Base-by-base conservation (phyloP, 2,888 invertebrate genomes). In the Eupelmus urozonus region DNA sequence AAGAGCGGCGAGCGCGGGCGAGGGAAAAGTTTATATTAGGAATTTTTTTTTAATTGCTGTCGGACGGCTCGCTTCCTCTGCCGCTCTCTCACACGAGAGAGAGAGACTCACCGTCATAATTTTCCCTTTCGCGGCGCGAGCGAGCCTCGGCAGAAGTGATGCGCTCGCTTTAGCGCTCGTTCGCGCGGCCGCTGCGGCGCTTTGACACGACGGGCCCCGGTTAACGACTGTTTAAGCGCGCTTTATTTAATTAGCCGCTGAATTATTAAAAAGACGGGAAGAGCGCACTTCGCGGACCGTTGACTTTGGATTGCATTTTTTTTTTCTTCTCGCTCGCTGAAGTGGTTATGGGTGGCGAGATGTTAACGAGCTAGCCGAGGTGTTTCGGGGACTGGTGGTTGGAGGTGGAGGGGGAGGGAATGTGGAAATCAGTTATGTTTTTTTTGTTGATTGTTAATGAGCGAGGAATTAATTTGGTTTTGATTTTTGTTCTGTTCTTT, bases 21-120 rank as follows among this genome's bases (percentile, higher is more conserved):
- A 45, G 45, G 13, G 16, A 45, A 66, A 42, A 45, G 59, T 69
- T 76, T 77, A 51, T 60, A 63, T 74, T 77, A 60, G 60, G 65
- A 70, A 25, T 74, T 70, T 62, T 76, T 77, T 79, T 78, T 80
- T 80, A 79, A 83, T 76, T 79, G 66, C n/a, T n/a, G 63, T 55
- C 42, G n/a, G 65, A 13, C 42, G 59, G 59, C 55, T 34, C 23
- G 55, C 71, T 74, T 78, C 67, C 71, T 66, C 51, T 20, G 62
- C n/a, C 18, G 51, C n/a, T 16, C 34, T 3, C 29, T 29, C 45
- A 20, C 16, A 45, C 27, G 27, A 71, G 65, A 55, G n/a, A n/a
- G n/a, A n/a, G n/a, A n/a, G n/a, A n/a, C n/a, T n/a, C 67, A 55
- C 55, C 71, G 20, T 63, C 63, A 27, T 77, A 72, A 66, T 77